Base-by-base conservation (phyloP, 2,113 vertebrate species). In the Scomber scombrus region DNA sequence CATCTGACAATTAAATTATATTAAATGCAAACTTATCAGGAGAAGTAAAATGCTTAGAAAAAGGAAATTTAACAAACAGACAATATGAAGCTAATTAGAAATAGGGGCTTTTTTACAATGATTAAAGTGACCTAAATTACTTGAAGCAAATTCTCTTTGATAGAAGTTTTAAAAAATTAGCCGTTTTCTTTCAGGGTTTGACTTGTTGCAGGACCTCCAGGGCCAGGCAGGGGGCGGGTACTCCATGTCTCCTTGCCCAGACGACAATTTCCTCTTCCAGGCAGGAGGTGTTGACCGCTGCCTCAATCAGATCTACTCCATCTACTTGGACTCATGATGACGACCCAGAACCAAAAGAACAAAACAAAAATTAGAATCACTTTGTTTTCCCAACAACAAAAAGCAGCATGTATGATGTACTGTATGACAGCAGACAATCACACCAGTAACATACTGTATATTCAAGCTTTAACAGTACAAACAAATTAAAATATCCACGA, bases 211-310 rank as follows among this genome's bases (percentile, higher is more conserved):
- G 86, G 91, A 94, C 54, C 87, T 91, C 73, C 91, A 89, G 81
- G 75, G 78, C 11, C 91, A 87, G 71, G 77, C 83, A 0, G 85
- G 78, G 2, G 85, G 87, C 0, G 84, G 86, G 16, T 90, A 89
- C 85, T 68, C 84, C 57, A 75, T 77, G 78, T 84, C 89, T 40
- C 74, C 79, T 26, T 89, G 86, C 47, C 83, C 89, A 15, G 92
- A 93, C 11, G 90, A 93, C 62, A 86, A 87, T 81, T 91, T 93
- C 86, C 89, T 93, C 70, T 92, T 91, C 75, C 93, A 91, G 87
- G 77, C 84, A 1, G 88, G 90, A 63, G 90, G 91, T 3, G 79
- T 91, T 23, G 93, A 93, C 78, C 90, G 89, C 87, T 93, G 89
- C 83, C 91, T 93, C 77, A 91, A 71, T 65, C 92, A 93, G 89